Percentiles rank a stretch among this genome's conserved stretches.
Conservation (phyloP, 1,140 invertebrate species). For the Calliphora vicina region DNA sequence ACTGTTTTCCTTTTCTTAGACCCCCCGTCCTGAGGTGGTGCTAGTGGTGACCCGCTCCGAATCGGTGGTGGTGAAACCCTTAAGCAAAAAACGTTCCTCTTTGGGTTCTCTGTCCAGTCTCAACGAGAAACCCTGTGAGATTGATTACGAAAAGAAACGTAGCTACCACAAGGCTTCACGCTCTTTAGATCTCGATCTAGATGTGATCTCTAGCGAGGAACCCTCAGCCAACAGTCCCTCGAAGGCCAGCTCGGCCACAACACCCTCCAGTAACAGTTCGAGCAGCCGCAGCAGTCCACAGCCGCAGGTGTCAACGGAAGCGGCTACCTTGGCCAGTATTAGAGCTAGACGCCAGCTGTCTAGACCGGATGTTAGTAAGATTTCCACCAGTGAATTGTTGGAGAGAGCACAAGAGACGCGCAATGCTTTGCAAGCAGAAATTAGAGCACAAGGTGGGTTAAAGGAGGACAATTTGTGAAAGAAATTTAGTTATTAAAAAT, state of each 20-base stretch:
- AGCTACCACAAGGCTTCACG: slow-evolving; percentile 60
- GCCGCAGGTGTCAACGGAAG: slow-evolving; percentile 45
- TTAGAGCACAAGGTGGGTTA: slow-evolving; percentile 55
- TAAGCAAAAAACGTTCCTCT: slow-evolving; percentile 62
- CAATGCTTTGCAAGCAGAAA: slow-evolving; percentile 59
- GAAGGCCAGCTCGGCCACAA: background rate
- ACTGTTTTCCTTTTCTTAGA: slow-evolving; percentile 56
- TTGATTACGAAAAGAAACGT: slow-evolving; percentile 57
- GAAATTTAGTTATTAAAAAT: background rate
- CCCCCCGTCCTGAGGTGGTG: slow-evolving; percentile 73
- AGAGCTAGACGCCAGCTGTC: slow-evolving; percentile 55
- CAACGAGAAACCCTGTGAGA: slow-evolving; percentile 55
- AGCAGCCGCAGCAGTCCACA: slow-evolving; percentile 53
- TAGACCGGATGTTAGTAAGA: slow-evolving; percentile 55
- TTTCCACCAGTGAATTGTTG: slow-evolving; percentile 58
- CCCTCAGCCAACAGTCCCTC: slow-evolving; percentile 15
- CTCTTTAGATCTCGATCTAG: slow-evolving; percentile 59
- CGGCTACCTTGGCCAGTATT: slow-evolving; percentile 55
- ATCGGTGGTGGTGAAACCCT: slow-evolving; percentile 55
- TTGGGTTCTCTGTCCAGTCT: slow-evolving; percentile 59
- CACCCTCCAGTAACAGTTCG: slow-evolving; percentile 21
- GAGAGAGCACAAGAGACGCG: slow-evolving; percentile 56
- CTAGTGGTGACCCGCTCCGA: slow-evolving; percentile 68
- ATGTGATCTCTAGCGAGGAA: slow-evolving; percentile 49
- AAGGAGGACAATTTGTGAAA: background rate